Percentiles rank a stretch among this genome's conserved stretches.
phyloP scores from a whole-genome alignment of 2,888 invertebrate species.

The Arge pagana region DNA sequence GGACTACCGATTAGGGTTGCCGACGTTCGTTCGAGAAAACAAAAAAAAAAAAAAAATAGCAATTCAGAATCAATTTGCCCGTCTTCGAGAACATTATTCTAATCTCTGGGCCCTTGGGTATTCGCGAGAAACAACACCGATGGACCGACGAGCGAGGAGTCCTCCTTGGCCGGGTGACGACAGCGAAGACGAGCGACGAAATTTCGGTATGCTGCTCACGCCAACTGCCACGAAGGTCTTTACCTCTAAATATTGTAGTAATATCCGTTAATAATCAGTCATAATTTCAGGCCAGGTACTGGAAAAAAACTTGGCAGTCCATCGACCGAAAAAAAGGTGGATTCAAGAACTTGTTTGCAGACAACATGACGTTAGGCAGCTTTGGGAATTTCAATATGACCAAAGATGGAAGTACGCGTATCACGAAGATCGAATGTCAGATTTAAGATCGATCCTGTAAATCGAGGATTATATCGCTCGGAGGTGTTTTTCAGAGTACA shows the following conservation, averaged over 20 bases:
- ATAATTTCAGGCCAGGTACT: conserved; percentile 31
- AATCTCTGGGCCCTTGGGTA: conserved; percentile 26
- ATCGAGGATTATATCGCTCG: too few species aligned
- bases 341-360: too few species aligned
- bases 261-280: conserved; percentile 48
- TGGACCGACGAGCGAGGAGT: conserved; percentile 1
- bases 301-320: too few species aligned
- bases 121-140: conserved; percentile 21
- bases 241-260: conserved; percentile 51
- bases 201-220: conserved; percentile 44
- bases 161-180: conserved; percentile 25
- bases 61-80: conserved; percentile 33
- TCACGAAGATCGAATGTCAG: too few species aligned
- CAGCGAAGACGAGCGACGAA: conserved; percentile 2
- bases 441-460: too few species aligned
- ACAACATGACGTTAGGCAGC: too few species aligned
- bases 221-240: conserved; percentile 39
- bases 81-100: conserved; percentile 25
- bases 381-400: too few species aligned
- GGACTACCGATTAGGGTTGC: too few species aligned
- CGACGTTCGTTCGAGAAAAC: too few species aligned
- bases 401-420: too few species aligned
- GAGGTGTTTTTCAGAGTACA: too few species aligned
- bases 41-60: conserved; percentile 13
- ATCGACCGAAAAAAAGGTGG: too few species aligned